phyloP scores from a whole-genome alignment of 64 coral and sea anemone genomes.

The Catalaphyllia jardinei region DNA sequence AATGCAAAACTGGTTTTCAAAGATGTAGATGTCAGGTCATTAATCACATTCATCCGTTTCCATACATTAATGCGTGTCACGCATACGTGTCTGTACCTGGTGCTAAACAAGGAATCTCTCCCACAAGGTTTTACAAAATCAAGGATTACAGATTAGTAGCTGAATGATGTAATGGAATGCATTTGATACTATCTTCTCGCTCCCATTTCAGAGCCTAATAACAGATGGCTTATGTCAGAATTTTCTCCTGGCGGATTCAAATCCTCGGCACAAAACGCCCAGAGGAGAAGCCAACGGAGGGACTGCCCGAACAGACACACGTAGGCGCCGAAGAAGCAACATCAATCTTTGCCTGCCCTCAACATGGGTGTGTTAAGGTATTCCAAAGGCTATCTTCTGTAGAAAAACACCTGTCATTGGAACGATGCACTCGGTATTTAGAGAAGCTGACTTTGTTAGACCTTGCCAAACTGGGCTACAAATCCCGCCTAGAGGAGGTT shows the following conservation, averaged over 20 bases:
- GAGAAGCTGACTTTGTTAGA: constrained; percentile 50
- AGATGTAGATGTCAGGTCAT: no score
- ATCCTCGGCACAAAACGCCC: constrained; percentile 2
- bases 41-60: no score
- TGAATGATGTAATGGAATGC: no score
- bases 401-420: constrained; percentile 43
- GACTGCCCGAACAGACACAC: background rate
- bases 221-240: no score
- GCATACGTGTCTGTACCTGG: no score
- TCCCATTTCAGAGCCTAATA: no score
- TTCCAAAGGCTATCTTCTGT: constrained; percentile 26
- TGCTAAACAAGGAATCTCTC: no score
- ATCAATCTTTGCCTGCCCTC: constrained; percentile 42
- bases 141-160: no score
- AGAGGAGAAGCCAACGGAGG: background rate
- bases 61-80: no score
- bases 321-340: background rate
- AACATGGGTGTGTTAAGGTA: constrained; percentile 36
- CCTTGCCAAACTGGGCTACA: constrained; percentile 47
- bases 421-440: constrained; percentile 29
- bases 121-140: no score
- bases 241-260: constrained; percentile 32
- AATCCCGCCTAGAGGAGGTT: constrained; percentile 35
- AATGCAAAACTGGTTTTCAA: no score
- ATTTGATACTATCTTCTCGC: no score